Base-by-base conservation (phyloP, 2,113 vertebrate genomes). In the Hipposideros armiger region DNA sequence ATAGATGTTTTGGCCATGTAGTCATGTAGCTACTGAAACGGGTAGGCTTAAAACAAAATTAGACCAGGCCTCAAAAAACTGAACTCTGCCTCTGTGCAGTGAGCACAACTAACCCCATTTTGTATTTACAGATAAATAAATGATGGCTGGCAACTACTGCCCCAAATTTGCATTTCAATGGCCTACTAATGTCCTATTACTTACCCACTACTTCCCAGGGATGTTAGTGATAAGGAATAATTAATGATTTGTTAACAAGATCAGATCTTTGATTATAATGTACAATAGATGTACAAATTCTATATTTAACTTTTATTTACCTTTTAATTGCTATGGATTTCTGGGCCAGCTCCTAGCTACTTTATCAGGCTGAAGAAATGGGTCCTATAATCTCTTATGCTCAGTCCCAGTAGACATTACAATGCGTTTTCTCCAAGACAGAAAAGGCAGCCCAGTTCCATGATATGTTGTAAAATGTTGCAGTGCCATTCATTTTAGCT, bases 261-360 rank as follows among this genome's bases (percentile, higher is more conserved):
- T 98, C 92, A 91, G 74, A 94, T 84, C 82, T 89, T 97, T 93
- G 94, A 94, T 97, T 95, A 89, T 97, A 94, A 96, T 94, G 85
- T 95, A 96, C 91, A 97, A 67, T 95, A 97, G 92, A 92, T 88
- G 40, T 91, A 92, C 95, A 96, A 91, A 97, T 98, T 98, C 90
- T 97, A 70, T 96, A 95, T 97, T 96, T 97, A 97, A 94, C 92
- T 97, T 97, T 94, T 96, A 95, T 97, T 97, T 96, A 84, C 56
- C 92, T 96, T 97, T 96, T 98, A 97, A 97, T 97, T 97, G 95
- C 90, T 96, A 80, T 92, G 90, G 95, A 95, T 97, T 96, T 97
- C 96, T 97, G 50, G 60, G 77, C 40, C 64, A 74, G 66, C 80
- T 94, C 30, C 42, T 73, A 40, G 67, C 76, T 94, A 66, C 91